These are phyloP conservation scores for Antechinus flavipes DNA, from an alignment of 2,113 vertebrate species.

Conservation along the genomic window DNA sequence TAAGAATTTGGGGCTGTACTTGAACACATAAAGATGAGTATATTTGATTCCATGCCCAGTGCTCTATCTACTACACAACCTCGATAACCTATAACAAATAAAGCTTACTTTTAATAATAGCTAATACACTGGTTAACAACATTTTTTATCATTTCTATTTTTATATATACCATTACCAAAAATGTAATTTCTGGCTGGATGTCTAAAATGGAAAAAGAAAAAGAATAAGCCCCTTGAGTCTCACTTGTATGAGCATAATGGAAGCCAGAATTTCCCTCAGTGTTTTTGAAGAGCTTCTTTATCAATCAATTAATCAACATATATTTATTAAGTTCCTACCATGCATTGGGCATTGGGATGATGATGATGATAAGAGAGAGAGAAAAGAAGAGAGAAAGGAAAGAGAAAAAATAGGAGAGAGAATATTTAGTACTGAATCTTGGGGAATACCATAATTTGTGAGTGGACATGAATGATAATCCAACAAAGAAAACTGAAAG, in stretches of 20 bases:
- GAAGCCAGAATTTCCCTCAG: not conserved
- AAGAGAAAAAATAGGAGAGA: not conserved
- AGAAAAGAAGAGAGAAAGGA: too few relatives aligned
- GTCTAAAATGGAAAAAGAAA: not conserved
- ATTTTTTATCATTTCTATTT: not conserved
- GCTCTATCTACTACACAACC: not conserved
- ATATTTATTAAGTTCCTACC: not conserved
- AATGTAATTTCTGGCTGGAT: not conserved
- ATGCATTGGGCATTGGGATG: not conserved
- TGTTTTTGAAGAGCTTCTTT: not conserved
- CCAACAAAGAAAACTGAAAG: not conserved
- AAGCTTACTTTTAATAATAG: not conserved
- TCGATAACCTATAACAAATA: not conserved
- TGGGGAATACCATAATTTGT: not conserved
- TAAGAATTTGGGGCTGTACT: not conserved
- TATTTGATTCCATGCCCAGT: not conserved
- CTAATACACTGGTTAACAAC: not conserved
- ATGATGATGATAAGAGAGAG: not conserved
- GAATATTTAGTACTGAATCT: not conserved
- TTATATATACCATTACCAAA: not conserved
- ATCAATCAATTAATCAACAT: not conserved
- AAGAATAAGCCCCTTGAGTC: not conserved
- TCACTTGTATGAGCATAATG: not conserved
- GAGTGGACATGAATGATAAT: not conserved
- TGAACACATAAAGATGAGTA: not conserved